Conservation (phyloP, 2,797 vertebrate genomes). For the Silurus aristotelis region DNA sequence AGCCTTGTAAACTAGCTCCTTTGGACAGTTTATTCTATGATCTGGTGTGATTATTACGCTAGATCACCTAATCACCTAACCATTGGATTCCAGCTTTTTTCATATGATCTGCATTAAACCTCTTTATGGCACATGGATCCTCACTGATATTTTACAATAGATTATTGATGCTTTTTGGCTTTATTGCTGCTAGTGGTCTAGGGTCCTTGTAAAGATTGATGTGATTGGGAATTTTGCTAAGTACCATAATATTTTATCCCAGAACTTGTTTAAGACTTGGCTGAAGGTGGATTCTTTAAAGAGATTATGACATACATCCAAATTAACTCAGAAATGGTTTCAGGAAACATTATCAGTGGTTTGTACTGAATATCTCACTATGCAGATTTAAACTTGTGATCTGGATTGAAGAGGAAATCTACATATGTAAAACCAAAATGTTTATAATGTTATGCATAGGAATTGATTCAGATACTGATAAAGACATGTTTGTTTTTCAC, state of each 20-base stretch:
- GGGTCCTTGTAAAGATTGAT: not conserved
- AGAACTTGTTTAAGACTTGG: not conserved
- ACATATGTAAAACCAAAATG: not conserved
- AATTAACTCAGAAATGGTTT: not conserved
- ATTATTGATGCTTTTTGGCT: not conserved
- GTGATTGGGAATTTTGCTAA: not conserved
- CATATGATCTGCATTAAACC: not conserved
- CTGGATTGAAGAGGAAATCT: not conserved
- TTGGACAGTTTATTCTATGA: not conserved
- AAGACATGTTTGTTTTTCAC: too few species aligned
- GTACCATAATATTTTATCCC: conserved; percentile 2
- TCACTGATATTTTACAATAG: not conserved
- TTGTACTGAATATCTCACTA: not conserved
- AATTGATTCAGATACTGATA: too few species aligned
- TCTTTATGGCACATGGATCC: not conserved
- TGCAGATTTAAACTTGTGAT: not conserved
- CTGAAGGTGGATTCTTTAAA: not conserved
- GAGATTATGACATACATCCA: not conserved
- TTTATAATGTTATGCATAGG: not conserved
- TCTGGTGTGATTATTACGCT: not conserved
- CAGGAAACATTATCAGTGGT: not conserved
- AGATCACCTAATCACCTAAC: not conserved
- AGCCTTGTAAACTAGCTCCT: not conserved
- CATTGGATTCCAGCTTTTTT: not conserved
- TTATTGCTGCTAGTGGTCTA: not conserved